Evolutionary conservation across 2,888 invertebrate genomes (phyloP).

Genomic region (Ferrisia virgata): DNA sequence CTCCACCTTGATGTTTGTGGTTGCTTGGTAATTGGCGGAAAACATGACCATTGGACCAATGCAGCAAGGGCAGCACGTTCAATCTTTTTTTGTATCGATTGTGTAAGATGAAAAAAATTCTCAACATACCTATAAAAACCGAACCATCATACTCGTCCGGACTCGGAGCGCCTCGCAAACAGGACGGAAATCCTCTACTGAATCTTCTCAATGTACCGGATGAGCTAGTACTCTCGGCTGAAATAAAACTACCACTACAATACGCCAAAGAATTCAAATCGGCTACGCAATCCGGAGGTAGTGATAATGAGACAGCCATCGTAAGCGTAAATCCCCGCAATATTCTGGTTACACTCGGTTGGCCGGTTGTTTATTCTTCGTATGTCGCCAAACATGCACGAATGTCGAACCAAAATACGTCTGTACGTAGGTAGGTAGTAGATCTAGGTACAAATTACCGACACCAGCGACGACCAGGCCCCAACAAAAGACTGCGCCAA

Average conservation of each 20-base stretch:
- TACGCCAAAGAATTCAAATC: conserved; percentile 20
- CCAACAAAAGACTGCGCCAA: not conserved
- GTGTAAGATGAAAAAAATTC: not conserved
- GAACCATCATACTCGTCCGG: conserved; percentile 49
- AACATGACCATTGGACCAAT: too few species aligned
- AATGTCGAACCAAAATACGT: not conserved
- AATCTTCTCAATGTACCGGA: conserved; percentile 55
- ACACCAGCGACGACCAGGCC: not conserved
- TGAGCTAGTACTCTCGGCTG: conserved; percentile 39
- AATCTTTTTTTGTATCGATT: too few species aligned
- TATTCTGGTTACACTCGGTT: conserved; percentile 25
- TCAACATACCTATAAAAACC: not conserved
- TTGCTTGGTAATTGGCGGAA: too few species aligned
- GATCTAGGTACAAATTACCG: not conserved
- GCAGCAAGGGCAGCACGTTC: too few species aligned
- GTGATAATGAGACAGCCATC: conserved; percentile 10
- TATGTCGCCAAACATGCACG: not conserved
- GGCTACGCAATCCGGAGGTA: conserved; percentile 26
- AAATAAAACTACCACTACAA: conserved; percentile 29
- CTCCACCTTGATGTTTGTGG: too few species aligned
- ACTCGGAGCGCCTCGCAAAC: conserved; percentile 62
- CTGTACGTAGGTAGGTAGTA: too few species aligned
- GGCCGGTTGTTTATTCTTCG: not conserved
- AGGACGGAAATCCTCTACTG: conserved; percentile 67
- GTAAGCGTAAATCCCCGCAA: not conserved